phyloP scores from a whole-genome alignment of 92 coral and sea anemone genomes.

The Epizoanthus rinbou region DNA sequence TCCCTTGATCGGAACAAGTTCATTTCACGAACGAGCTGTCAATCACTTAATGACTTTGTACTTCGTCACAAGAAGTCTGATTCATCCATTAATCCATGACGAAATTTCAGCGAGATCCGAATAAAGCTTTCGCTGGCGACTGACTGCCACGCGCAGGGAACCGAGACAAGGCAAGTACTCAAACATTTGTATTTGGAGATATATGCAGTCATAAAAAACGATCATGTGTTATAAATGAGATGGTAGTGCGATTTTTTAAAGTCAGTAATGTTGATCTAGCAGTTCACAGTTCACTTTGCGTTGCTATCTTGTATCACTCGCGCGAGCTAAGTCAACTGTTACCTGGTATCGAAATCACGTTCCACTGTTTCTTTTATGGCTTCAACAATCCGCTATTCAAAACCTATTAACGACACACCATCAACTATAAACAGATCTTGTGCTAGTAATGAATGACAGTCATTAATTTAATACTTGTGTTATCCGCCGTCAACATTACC shows the following conservation, averaged over 20 bases:
- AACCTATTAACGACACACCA: neutral
- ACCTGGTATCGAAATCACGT: neutral
- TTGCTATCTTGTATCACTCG: neutral
- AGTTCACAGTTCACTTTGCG: no score
- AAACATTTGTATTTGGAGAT: neutral
- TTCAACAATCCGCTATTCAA: neutral
- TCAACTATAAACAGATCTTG: neutral
- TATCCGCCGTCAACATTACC: neutral
- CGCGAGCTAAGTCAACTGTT: neutral
- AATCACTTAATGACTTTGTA: conserved; percentile 8
- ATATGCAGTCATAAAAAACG: neutral
- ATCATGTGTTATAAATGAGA: neutral
- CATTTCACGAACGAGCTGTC: conserved; percentile 20
- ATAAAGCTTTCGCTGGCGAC: neutral
- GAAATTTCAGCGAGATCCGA: neutral
- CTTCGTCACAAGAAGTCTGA: neutral
- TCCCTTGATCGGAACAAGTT: conserved; percentile 14
- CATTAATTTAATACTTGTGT: neutral
- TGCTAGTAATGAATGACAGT: neutral
- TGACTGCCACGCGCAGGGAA: neutral
- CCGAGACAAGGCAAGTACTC: neutral
- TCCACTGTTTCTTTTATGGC: neutral
- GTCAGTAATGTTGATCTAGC: neutral
- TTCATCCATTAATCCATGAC: neutral
- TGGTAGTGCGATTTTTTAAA: neutral